These are phyloP conservation scores for Triops cancriformis DNA, from an alignment of 1,140 invertebrate genomes.

Conservation along the genomic window DNA sequence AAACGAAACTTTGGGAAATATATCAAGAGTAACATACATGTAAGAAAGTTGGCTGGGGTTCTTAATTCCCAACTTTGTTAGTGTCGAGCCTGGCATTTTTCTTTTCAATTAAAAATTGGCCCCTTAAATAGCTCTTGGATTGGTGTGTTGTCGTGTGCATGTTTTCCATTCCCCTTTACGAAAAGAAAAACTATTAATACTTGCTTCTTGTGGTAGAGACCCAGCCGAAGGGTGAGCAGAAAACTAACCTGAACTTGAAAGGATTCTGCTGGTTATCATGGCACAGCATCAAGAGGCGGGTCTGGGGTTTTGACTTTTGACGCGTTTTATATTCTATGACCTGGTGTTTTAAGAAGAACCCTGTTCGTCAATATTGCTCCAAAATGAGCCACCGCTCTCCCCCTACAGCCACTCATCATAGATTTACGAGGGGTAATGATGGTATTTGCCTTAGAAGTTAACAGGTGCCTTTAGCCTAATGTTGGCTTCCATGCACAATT, in stretches of 20 bases:
- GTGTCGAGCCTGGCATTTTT: not conserved
- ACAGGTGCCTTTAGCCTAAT: not conserved
- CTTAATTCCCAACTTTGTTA: not conserved
- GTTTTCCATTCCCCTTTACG: not conserved
- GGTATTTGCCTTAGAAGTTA: not conserved
- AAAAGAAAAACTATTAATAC: not conserved
- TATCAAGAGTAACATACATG: not conserved
- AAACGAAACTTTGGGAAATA: not conserved
- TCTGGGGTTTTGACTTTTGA: not conserved
- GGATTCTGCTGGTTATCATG: not conserved
- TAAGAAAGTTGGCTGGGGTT: not conserved
- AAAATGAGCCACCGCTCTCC: not conserved
- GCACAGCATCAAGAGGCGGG: not conserved
- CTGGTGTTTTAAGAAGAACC: slow-evolving; percentile 2
- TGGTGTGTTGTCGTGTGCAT: not conserved
- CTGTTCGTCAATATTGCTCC: not conserved
- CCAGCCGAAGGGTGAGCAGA: not conserved
- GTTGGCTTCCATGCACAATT: not conserved
- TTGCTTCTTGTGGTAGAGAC: not conserved
- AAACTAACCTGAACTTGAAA: not conserved
- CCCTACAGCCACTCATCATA: not conserved
- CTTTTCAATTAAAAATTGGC: not conserved
- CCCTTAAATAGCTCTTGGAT: not conserved
- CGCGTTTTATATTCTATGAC: not conserved
- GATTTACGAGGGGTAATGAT: not conserved